phyloP scores from a whole-genome alignment of 2,113 vertebrate genomes.

The Pseudopipra pipra region DNA sequence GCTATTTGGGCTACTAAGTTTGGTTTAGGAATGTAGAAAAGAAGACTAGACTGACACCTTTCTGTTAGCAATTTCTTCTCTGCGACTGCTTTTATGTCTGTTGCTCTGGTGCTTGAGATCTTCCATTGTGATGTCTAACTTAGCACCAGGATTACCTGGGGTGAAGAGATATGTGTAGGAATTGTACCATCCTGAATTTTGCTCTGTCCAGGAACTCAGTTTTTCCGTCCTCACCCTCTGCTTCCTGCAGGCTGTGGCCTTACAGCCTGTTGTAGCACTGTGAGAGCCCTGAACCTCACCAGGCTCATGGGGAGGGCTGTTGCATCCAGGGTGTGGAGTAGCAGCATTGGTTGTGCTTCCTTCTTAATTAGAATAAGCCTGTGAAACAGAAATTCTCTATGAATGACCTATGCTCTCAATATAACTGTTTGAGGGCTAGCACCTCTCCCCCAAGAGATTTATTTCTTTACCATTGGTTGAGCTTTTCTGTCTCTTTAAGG shows the following conservation, averaged over 20 bases:
- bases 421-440: not conserved
- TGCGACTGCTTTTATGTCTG: not conserved
- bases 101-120: not conserved
- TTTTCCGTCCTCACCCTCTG: not conserved
- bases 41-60: too few relatives aligned
- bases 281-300: not conserved
- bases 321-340: not conserved
- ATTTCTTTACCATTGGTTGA: not conserved
- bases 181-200: not conserved
- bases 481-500: not conserved
- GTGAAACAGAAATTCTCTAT: not conserved
- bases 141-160: not conserved
- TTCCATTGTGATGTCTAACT: not conserved
- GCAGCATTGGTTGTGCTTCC: not conserved
- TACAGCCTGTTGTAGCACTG: not conserved
- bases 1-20: not conserved
- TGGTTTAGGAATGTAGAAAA: not conserved
- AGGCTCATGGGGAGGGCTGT: not conserved
- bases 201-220: not conserved
- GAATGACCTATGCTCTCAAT: not conserved
- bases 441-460: not conserved
- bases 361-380: not conserved
- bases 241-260: not conserved
- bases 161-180: not conserved
- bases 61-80: not conserved